A percentile compares a stretch with the other conserved stretches of the same genome.
Evolutionary conservation across 1,140 invertebrate species (phyloP).

Genomic region (Temnothorax longispinosus): DNA sequence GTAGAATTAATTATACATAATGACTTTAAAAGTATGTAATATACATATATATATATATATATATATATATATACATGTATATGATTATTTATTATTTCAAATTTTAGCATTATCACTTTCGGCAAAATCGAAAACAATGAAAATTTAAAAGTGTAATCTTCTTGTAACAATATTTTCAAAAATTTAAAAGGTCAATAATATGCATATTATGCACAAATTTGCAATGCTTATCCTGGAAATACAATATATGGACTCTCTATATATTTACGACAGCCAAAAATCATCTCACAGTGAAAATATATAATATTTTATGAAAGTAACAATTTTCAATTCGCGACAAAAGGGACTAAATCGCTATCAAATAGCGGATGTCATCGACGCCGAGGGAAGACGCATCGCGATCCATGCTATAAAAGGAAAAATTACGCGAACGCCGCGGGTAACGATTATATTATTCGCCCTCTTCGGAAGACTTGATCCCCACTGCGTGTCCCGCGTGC

Average conservation of each 20-base stretch:
- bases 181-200: neutral
- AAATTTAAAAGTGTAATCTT: neutral
- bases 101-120: neutral
- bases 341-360: constrained; percentile 6
- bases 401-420: constrained; percentile 49
- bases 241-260: neutral
- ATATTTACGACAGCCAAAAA: neutral
- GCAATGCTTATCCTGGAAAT: neutral
- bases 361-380: neutral
- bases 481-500: constrained; percentile 66
- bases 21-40: neutral
- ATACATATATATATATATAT: neutral
- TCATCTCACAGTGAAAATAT: neutral
- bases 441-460: constrained; percentile 73
- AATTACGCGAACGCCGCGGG: constrained; percentile 40
- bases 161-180: neutral
- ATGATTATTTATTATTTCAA: neutral
- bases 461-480: constrained; percentile 66
- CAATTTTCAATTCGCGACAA: constrained; percentile 1
- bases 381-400: neutral
- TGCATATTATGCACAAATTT: neutral
- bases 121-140: neutral
- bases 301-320: neutral
- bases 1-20: neutral
- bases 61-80: too few species aligned